Evolutionary conservation across 2,113 vertebrate species (phyloP), one percentile per base, ranked within the genome.

Genomic region (Peromyscus maniculatus): DNA sequence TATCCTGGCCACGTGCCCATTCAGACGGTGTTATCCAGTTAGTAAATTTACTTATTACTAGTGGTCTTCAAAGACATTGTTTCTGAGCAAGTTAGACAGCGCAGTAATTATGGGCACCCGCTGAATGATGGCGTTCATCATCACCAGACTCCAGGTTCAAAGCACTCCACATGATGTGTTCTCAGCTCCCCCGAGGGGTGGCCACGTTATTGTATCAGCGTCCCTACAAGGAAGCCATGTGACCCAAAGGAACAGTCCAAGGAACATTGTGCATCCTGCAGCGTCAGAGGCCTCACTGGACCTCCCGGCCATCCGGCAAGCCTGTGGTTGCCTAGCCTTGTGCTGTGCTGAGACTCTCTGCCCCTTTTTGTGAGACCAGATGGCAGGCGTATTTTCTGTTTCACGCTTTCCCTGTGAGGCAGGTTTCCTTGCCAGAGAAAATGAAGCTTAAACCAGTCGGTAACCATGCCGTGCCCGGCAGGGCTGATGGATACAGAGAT

Each of bases 61-160:
- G 64, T 78, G 39, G 9, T 39, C 94, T 93, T 72, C 91, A 72
- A 90, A 96, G 74, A 62, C 26, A 26, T 24, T 67, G 22, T 87
- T 96, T 80, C 91, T 75, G 79, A 57, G 49, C 16, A 87, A 80
- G 87, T n/a, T 74, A 39, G n/a, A 31, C 26, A 72, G 5, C 46
- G 19, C 71, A 10, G 55, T 82, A 86, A 96, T 95, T 93, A 72
- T 33, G 52, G 4, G 16, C 10, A 57, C 52, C 69, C 2, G 64
- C 82, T 59, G 75, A 52, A 21, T 6, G 24, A 33, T 8, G 36
- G 15, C 43, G 3, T 36, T 75, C 21, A 4, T 10, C 36, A 75
- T 22, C 52, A 74, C 36, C 69, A 75, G 39, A 28, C 64, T 43
- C 28, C 66, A 33, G 21, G 31, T 64, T 93, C 91, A 93, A 49